Percentiles rank a stretch among this genome's conserved stretches.
Conservation (phyloP, 1,140 invertebrate genomes). For the Sipha flava region DNA sequence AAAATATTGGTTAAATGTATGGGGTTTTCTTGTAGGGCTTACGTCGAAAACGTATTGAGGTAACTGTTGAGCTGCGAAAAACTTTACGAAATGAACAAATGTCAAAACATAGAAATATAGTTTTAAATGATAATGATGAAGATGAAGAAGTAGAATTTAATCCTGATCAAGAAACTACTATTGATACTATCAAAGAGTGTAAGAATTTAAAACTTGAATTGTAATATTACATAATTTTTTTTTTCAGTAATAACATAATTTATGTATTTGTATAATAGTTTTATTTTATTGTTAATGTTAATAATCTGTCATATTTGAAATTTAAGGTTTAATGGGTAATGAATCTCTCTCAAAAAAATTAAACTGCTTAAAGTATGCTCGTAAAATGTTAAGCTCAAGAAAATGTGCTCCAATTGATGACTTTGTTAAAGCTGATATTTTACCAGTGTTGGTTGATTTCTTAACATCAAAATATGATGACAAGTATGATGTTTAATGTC, state of each 20-base stretch:
- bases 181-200: constrained; percentile 41
- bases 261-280: not conserved
- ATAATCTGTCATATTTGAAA: not conserved
- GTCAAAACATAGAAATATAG: constrained; percentile 85
- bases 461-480: constrained; percentile 19
- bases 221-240: not conserved
- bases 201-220: too few species aligned
- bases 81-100: constrained; percentile 90
- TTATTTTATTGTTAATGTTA: too few species aligned
- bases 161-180: constrained; percentile 42
- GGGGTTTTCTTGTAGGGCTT: constrained; percentile 50
- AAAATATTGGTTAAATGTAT: not conserved
- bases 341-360: not conserved
- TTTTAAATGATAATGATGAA: constrained; percentile 46
- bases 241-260: not conserved
- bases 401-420: constrained; percentile 88
- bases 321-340: not conserved
- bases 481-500: not conserved
- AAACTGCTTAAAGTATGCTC: constrained; percentile 54
- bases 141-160: constrained; percentile 44
- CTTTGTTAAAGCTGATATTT: constrained; percentile 77
- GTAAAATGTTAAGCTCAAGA: constrained; percentile 86
- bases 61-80: constrained; percentile 83
- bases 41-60: constrained; percentile 75
- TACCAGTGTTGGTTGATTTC: constrained; percentile 75